Base-by-base conservation (phyloP, 2,797 vertebrate species). In the Brachyrhaphis roseni region DNA sequence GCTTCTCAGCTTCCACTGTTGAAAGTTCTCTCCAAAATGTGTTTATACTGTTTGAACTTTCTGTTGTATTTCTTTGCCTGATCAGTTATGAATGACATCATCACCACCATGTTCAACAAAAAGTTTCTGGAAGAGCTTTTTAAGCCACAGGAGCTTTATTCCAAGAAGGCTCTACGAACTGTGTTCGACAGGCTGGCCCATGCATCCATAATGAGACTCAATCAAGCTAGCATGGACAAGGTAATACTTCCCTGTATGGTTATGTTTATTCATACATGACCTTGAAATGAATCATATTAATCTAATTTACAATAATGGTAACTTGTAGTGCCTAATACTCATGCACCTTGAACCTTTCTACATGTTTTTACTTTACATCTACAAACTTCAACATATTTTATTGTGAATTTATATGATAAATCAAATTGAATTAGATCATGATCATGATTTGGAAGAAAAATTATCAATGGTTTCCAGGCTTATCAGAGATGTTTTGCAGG, bases 221-320 rank as follows among this genome's bases (percentile, higher is more conserved):
- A 99, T 92, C 98, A 98, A 90, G 97, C 98, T 23, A 99, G 98
- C 92, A 99, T 99, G 98, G 98, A 99, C 91, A 99, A 99, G 97
- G 98, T 98, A 91, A 68, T 45, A 81, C 18, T 74, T n/a, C 23
- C 34, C 41, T 47, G 4, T 16, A 34, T 12, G 72, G 15, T 76
- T 72, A 15, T 8, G 7, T 51, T 41, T 53, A 57, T 13, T 26
- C 53, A 31, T 1, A 3, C 11, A 5, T 5, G 4, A 43, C 20
- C 12, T 43, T 26, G 41, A 43, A 70, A 70, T n/a, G 0, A 70
- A 13, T 70, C 12, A 12, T 28, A n/a, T 13, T 70, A 43, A n/a
- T 43, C 26, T 26, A 43, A 70, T 12, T 26, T 68, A 68, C 18
- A 12, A 68, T 68, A 68, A 41, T 43, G 20, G 4, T 41, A 12